Evolutionary conservation across 2,113 vertebrate genomes (phyloP).

Genomic region (Opisthocomus hoazin): DNA sequence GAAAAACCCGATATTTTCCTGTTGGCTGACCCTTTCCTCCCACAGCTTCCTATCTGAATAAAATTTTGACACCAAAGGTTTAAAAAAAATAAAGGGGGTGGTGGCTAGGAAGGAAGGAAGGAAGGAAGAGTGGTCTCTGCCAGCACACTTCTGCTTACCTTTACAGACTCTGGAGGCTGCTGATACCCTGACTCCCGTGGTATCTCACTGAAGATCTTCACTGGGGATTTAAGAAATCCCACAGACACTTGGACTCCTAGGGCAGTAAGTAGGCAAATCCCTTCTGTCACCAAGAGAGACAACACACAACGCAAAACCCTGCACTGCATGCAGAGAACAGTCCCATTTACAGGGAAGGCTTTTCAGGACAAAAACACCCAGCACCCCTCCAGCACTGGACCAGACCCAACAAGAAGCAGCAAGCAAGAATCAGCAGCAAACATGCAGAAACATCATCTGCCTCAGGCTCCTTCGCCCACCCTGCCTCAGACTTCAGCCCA

Average conservation of each 20-base stretch:
- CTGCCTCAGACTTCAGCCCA: background rate
- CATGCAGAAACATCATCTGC: fast-evolving
- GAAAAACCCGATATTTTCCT: background rate
- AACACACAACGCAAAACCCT: fast-evolving
- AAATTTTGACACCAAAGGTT: background rate
- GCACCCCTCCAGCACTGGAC: background rate
- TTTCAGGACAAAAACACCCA: background rate
- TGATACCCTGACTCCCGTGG: fast-evolving
- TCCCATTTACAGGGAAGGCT: background rate
- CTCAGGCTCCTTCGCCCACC: background rate
- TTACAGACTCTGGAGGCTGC: background rate
- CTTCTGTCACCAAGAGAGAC: background rate
- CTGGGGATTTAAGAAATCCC: background rate
- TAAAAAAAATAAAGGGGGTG: background rate
- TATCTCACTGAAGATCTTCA: background rate
- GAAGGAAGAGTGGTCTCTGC: background rate
- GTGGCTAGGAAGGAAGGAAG: background rate
- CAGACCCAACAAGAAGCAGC: background rate
- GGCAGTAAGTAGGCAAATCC: background rate
- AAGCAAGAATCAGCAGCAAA: background rate
- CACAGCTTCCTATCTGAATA: background rate
- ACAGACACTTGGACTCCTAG: background rate
- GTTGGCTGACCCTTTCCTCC: constrained; percentile 44
- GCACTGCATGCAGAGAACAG: fast-evolving
- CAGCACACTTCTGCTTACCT: background rate